Evolutionary conservation across 2,888 invertebrate species (phyloP), one percentile per base, ranked within the genome.

Genomic region (Drosophila nr. medialis): DNA sequence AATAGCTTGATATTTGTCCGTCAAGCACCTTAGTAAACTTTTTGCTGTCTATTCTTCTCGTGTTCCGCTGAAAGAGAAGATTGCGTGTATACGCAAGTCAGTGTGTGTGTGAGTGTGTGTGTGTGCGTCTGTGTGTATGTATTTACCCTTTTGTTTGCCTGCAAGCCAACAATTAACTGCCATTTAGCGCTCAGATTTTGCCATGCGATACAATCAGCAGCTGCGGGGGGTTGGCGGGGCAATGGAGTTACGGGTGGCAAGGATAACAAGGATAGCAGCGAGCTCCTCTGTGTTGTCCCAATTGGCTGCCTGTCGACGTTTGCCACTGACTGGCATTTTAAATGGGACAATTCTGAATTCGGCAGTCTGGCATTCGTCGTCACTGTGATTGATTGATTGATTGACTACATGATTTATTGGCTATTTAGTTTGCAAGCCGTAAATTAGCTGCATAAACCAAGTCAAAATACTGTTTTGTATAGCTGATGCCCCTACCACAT

Each of bases 391-490:
- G 83, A 82, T 83, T 45, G 45, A 45, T 45, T 83, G 83, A 83
- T 83, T 86, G 86, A 83, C 75, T 83, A 80, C 73, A 83, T 83
- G 83, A 83, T 83, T 83, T 85, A 83, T 83, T 87, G 88, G 83
- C 83, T 84, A 79, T 81, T 87, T 84, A 87, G 85, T 85, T 83
- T 64, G 79, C 53, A 61, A 56, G 67, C 72, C 67, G 68, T 65
- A 83, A 87, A 83, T 83, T 83, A 87, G 79, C 82, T 84, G 73
- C 79, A 85, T 72, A 81, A 84, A 81, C 79, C 76, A 62, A 75
- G 75, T 71, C 87, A 72, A 83, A 77, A 82, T 68, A 76, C 72
- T 71, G 58, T 74, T 65, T 66, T 65, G 8, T 54, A 27, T 36
- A 11, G n/a, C 13, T n/a, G n/a, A 56, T 15, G 49, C 53, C 38